phyloP scores from a whole-genome alignment of 2,888 invertebrate species.

The Entomobrya multifasciata region DNA sequence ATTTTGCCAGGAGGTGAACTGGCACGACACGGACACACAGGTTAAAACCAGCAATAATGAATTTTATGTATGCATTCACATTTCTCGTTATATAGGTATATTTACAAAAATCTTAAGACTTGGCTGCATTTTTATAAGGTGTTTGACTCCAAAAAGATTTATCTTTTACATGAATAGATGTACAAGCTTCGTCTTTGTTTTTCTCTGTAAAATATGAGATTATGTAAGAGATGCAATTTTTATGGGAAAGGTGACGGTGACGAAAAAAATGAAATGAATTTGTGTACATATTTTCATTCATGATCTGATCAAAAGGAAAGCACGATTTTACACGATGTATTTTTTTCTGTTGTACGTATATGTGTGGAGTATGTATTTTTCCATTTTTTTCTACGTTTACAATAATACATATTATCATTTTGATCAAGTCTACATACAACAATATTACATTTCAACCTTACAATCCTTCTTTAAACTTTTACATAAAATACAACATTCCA shows the following conservation, averaged over 20 bases:
- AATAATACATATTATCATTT: not conserved
- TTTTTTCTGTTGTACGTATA: not conserved
- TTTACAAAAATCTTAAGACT: conserved; percentile 17
- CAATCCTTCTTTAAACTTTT: not conserved
- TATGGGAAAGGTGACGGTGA: not conserved
- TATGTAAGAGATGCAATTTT: too few relatives aligned
- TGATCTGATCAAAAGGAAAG: not conserved
- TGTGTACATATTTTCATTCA: not conserved
- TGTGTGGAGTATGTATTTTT: conserved; percentile 3
- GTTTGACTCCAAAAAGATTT: conserved; percentile 16
- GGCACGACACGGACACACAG: not conserved
- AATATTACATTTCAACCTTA: not conserved
- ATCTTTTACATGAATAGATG: too few relatives aligned
- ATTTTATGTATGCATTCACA: not conserved
- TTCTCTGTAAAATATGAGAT: too few relatives aligned
- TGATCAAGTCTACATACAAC: not conserved
- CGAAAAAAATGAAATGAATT: not conserved
- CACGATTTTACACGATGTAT: not conserved
- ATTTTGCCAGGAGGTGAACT: conserved; percentile 13
- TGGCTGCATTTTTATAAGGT: conserved; percentile 31
- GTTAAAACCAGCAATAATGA: not conserved
- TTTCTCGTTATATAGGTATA: not conserved
- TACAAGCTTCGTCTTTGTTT: too few relatives aligned
- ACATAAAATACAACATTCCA: conserved; percentile 36
- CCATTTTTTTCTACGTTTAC: conserved; percentile 2